Evolutionary conservation across 2,113 vertebrate species (phyloP), one percentile per base, ranked within the genome.

Genomic region (Scartelaos histophorus): DNA sequence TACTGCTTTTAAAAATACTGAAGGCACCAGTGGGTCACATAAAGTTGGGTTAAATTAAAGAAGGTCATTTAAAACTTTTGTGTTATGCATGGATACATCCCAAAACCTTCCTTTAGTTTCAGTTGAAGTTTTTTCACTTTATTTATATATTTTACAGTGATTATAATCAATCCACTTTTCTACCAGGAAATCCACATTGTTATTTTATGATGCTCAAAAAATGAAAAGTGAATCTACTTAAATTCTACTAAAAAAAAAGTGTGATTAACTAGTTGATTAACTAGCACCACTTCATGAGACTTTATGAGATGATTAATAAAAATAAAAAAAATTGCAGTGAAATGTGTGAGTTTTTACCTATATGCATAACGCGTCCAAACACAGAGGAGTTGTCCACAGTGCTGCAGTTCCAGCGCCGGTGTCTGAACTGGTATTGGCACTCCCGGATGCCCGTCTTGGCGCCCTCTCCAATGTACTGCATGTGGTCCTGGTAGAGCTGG

Each of bases 401-500:
- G 93, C 96, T 98, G 92, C 98, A 99, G 93, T 99, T 98, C 98
- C 98, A 99, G 34, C 98, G 92, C 69, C 97, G 92, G 89, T 97
- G 95, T 78, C 96, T 94, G 92, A 99, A 99, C 88, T 99, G 98
- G 89, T 95, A 94, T 89, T 98, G 97, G 81, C 98, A 99, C 85
- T 99, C 98, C 86, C 95, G 94, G 91, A 99, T 98, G 89, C 97
- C 97, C 0, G 94, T 98, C 91, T 96, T 97, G 84, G 98, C 98
- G 1, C 98, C 98, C 66, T 98, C 97, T 0, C 96, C 96, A 12
- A 99, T 99, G 91, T 97, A 96, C 79, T 95, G 95, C 97, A 99
- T 99, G 93, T 98, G 98, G 84, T 99, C 98, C 92, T 99, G 97
- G 94, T 99, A 99, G 56, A 99, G 91, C 76, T 99, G 98, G 91